A percentile compares a stretch with the other conserved stretches of the same genome.
phyloP scores from a whole-genome alignment of 2,113 vertebrate genomes.

The Aplodontia rufa region DNA sequence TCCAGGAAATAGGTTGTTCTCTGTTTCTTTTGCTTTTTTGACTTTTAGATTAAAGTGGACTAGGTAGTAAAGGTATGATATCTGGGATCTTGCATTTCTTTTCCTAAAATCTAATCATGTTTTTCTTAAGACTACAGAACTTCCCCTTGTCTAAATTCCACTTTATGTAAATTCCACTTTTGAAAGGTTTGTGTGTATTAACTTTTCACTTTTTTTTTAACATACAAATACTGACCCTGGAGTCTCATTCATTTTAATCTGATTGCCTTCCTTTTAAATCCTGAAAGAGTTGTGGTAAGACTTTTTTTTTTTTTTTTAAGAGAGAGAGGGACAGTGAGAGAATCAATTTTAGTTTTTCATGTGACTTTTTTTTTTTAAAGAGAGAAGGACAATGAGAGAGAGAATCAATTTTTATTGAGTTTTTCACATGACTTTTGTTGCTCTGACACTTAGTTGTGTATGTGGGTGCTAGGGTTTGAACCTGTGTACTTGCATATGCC shows the following conservation, averaged over 20 bases:
- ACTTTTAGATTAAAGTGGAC: not conserved
- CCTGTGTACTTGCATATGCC: too few relatives aligned
- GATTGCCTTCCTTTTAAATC: slow-evolving; percentile 35
- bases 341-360: too few relatives aligned
- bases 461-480: too few relatives aligned
- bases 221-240: not conserved
- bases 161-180: slow-evolving; percentile 1
- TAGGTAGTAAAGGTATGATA: not conserved
- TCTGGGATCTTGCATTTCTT: not conserved
- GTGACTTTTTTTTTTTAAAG: too few relatives aligned
- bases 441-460: too few relatives aligned
- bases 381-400: too few relatives aligned
- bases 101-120: not conserved
- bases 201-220: not conserved
- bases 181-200: not conserved
- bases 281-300: not conserved
- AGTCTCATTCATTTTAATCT: slow-evolving; percentile 36
- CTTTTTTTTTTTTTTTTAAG: too few relatives aligned
- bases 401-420: too few relatives aligned
- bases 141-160: not conserved
- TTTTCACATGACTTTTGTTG: too few relatives aligned
- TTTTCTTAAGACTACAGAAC: not conserved
- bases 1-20: not conserved
- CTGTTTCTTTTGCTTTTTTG: slow-evolving; percentile 16
- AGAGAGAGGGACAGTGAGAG: too few relatives aligned